Conservation (phyloP, 1,140 invertebrate genomes). For the Stratiolaelaps scimitus region DNA sequence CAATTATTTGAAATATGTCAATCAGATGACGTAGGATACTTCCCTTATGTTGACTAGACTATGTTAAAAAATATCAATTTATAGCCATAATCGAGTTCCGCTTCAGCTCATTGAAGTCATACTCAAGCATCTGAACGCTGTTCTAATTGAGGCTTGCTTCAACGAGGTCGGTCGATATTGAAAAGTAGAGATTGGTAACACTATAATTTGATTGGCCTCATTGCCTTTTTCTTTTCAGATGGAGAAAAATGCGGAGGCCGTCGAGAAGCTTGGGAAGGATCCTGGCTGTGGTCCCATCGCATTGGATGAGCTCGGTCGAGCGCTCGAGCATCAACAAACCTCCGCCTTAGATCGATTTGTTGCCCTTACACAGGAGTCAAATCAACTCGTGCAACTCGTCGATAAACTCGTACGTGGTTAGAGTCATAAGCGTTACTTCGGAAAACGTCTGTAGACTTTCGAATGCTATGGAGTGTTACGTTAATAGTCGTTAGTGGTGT, state of each 20-base stretch:
- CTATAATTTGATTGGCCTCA: slow-evolving; percentile 40
- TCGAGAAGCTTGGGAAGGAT: slow-evolving; percentile 4
- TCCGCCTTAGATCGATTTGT: slow-evolving; percentile 50
- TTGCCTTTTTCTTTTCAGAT: not conserved
- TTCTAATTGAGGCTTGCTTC: slow-evolving; percentile 40
- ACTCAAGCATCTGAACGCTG: not conserved
- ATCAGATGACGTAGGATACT: not conserved
- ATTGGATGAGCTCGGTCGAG: slow-evolving; percentile 36
- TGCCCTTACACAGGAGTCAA: slow-evolving; percentile 50
- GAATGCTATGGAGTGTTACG: too few species aligned
- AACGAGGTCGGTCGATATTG: slow-evolving; percentile 45
- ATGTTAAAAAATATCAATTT: too few species aligned
- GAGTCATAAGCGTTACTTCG: too few species aligned
- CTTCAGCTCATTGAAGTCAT: too few species aligned
- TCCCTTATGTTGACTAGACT: too few species aligned
- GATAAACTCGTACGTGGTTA: slow-evolving; percentile 47
- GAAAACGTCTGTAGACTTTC: too few species aligned
- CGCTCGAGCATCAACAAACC: slow-evolving; percentile 49
- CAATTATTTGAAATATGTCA: too few species aligned
- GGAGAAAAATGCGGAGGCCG: not conserved
- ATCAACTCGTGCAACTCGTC: slow-evolving; percentile 52
- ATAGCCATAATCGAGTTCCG: too few species aligned
- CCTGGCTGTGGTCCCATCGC: not conserved
- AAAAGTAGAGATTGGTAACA: slow-evolving; percentile 43
- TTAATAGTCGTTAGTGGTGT: too few species aligned